phyloP scores from a whole-genome alignment of 1,140 invertebrate species.

The Bicyclus anynana region DNA sequence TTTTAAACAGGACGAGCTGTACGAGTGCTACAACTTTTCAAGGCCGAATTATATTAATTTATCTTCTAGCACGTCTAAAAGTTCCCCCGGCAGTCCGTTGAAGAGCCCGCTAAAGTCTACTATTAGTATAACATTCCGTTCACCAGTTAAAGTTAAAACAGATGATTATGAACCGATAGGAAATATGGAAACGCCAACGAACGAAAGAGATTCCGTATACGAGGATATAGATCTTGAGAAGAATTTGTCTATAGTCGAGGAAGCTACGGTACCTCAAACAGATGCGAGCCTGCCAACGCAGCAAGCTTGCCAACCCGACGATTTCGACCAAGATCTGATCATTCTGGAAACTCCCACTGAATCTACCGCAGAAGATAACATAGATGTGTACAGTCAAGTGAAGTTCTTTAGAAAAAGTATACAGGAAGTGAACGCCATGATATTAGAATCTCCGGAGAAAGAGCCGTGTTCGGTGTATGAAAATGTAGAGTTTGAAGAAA shows the following conservation, averaged over 20 bases:
- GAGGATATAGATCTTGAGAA: slow-evolving; percentile 75
- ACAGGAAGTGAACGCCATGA: slow-evolving; percentile 84
- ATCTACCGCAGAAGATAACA: slow-evolving; percentile 44
- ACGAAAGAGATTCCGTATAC: slow-evolving; percentile 72
- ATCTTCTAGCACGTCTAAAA: slow-evolving; percentile 67
- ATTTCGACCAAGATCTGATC: slow-evolving; percentile 55
- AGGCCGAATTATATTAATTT: slow-evolving; percentile 71
- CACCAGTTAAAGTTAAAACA: slow-evolving; percentile 71
- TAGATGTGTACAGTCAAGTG: slow-evolving; percentile 85
- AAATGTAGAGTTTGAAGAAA: slow-evolving; percentile 53
- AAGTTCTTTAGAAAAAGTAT: slow-evolving; percentile 85
- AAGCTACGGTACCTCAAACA: slow-evolving; percentile 70
- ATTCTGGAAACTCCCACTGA: slow-evolving; percentile 64
- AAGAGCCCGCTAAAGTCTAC: slow-evolving; percentile 80
- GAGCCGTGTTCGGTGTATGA: slow-evolving; percentile 50
- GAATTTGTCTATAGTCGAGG: slow-evolving; percentile 71
- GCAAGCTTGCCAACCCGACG: slow-evolving; percentile 74
- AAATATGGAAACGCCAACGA: slow-evolving; percentile 51
- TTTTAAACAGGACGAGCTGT: slow-evolving; percentile 74
- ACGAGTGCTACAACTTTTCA: slow-evolving; percentile 67
- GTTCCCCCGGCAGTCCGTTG: slow-evolving; percentile 62
- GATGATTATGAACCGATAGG: slow-evolving; percentile 47
- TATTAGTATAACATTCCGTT: slow-evolving; percentile 83
- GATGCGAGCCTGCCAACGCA: slow-evolving; percentile 77
- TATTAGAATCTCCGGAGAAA: slow-evolving; percentile 66